These are phyloP conservation scores for Coilia nasus DNA, from an alignment of 2,797 vertebrate genomes.

Conservation along the genomic window DNA sequence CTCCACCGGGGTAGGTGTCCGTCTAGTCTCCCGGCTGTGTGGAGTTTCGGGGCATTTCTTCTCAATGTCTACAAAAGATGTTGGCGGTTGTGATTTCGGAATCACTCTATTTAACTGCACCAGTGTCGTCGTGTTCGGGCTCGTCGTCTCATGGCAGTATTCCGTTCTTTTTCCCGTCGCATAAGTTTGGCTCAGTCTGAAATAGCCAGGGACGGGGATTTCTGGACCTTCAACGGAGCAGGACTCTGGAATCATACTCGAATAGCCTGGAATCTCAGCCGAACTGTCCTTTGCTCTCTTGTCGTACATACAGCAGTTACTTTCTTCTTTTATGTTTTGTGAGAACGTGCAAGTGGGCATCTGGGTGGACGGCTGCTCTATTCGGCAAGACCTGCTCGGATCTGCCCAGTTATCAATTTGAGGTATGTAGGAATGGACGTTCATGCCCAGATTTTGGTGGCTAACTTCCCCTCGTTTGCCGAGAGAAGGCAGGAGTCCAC, in stretches of 20 bases:
- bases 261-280: conserved; percentile 88
- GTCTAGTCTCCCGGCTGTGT: conserved; percentile 79
- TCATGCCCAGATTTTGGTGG: conserved; percentile 98
- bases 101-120: conserved; percentile 90
- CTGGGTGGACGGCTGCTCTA: conserved; percentile 93
- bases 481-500: conserved; percentile 99
- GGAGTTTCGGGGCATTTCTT: conserved; percentile 85
- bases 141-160: conserved; percentile 89
- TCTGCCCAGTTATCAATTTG: conserved; percentile 98
- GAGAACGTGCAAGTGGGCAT: conserved; percentile 95
- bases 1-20: conserved; percentile 81
- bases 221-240: conserved; percentile 93
- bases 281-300: conserved; percentile 93
- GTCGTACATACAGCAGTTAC: conserved; percentile 99
- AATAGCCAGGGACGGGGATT: conserved; percentile 97
- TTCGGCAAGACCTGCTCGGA: conserved; percentile 91
- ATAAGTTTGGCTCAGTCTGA: conserved; percentile 98
- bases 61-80: conserved; percentile 85
- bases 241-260: conserved; percentile 87
- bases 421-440: conserved; percentile 98
- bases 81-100: conserved; percentile 85
- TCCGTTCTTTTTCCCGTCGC: conserved; percentile 93
- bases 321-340: conserved; percentile 98
- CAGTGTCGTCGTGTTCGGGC: conserved; percentile 88
- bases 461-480: conserved; percentile 95